phyloP scores from a whole-genome alignment of 2,888 invertebrate species.

The Epiblema foenella region DNA sequence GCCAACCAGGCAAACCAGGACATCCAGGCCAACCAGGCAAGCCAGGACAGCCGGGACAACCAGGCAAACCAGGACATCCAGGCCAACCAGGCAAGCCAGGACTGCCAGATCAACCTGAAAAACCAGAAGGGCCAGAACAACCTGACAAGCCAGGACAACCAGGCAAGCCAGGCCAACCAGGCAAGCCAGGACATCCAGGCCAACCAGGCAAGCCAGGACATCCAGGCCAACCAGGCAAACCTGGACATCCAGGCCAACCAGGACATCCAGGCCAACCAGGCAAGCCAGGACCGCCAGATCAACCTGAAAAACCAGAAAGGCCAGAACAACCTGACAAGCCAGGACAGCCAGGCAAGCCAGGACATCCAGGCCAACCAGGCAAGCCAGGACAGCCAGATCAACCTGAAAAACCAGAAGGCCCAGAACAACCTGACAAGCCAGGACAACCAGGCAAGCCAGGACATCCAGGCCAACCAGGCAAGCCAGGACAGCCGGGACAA shows the following conservation, averaged over 20 bases:
- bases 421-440: not conserved
- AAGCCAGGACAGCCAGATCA: not conserved
- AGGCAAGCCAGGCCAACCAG: not conserved
- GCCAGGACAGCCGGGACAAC: slow-evolving; percentile 30
- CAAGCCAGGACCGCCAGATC: not conserved
- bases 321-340: not conserved
- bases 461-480: not conserved
- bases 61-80: slow-evolving; percentile 25
- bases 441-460: not conserved
- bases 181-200: not conserved
- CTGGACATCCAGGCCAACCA: not conserved
- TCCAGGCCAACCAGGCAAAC: not conserved
- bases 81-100: slow-evolving; percentile 29
- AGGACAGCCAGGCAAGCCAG: not conserved
- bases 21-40: slow-evolving; percentile 3
- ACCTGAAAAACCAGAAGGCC: not conserved
- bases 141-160: slow-evolving; percentile 21
- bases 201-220: not conserved
- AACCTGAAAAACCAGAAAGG: not conserved
- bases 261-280: not conserved
- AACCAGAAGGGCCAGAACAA: not conserved
- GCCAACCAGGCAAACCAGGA: not conserved
- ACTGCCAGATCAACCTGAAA: slow-evolving; percentile 6
- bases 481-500: not conserved
- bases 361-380: not conserved